Evolutionary conservation across 2,797 vertebrate species (phyloP).

Genomic region (Poecilia velifera): DNA sequence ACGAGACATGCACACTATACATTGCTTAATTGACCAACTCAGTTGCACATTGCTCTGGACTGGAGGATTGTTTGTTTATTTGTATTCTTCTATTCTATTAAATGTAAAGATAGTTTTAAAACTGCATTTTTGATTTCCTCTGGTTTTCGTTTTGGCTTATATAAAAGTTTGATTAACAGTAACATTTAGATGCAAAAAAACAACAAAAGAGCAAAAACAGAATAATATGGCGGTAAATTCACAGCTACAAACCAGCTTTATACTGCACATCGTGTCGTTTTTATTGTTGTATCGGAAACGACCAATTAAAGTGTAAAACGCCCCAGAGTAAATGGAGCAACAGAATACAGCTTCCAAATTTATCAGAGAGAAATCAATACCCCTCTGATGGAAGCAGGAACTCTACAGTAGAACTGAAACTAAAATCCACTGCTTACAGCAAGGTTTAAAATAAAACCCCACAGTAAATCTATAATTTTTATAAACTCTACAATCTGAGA

Average conservation of each 20-base stretch:
- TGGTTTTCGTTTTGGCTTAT: background rate
- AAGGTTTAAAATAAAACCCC: background rate
- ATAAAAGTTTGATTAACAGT: background rate
- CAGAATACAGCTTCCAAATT: background rate
- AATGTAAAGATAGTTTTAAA: background rate
- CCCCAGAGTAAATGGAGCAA: background rate
- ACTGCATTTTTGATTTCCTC: background rate
- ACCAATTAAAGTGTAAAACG: slow-evolving; percentile 1
- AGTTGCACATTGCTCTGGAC: too few species aligned
- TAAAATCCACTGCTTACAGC: background rate
- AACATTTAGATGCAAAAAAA: background rate
- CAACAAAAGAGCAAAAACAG: background rate
- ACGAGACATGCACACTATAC: too few species aligned
- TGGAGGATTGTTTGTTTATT: too few species aligned
- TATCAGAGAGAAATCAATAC: background rate
- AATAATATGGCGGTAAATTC: background rate
- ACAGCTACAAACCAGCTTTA: background rate
- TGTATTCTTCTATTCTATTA: background rate
- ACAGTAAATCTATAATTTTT: background rate
- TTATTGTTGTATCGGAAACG: background rate
- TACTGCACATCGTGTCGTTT: background rate
- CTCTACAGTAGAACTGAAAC: background rate
- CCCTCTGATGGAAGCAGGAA: background rate
- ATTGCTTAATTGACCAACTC: too few species aligned
- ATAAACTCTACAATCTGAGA: background rate